phyloP scores from a whole-genome alignment of 2,113 vertebrate genomes.

The Microtus montanus region DNA sequence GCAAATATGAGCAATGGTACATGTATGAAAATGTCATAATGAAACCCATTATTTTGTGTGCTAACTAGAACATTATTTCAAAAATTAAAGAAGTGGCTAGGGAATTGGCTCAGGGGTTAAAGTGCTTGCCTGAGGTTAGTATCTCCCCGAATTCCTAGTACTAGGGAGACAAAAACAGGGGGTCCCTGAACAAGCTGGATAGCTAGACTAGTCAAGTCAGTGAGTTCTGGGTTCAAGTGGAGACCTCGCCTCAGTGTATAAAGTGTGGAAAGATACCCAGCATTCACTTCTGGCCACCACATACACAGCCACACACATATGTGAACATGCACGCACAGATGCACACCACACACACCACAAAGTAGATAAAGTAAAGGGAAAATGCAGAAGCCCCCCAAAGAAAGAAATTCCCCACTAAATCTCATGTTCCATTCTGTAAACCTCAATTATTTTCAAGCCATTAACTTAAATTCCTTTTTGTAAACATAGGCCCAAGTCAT shows the following conservation, averaged over 20 bases:
- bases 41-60: not conserved
- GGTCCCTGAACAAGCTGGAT: too few species aligned
- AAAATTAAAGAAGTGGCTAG: not conserved
- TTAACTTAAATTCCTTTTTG: not conserved
- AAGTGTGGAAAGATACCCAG: not conserved
- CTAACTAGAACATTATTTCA: not conserved
- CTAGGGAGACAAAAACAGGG: not conserved
- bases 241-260: too few species aligned
- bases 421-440: not conserved
- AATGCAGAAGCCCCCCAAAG: not conserved
- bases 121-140: not conserved
- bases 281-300: not conserved
- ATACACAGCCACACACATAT: not conserved
- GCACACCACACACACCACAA: not conserved
- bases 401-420: not conserved
- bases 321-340: too few species aligned
- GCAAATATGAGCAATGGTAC: not conserved
- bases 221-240: not conserved
- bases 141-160: not conserved
- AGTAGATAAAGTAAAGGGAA: not conserved
- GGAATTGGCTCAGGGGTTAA: not conserved
- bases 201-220: not conserved
- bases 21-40: not conserved
- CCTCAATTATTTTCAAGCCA: constrained; percentile 4
- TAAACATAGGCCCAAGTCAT: not conserved